phyloP scores from a whole-genome alignment of 30 jellyfish, hydroid and myxozoan species.

The Cassiopea xamachana region DNA sequence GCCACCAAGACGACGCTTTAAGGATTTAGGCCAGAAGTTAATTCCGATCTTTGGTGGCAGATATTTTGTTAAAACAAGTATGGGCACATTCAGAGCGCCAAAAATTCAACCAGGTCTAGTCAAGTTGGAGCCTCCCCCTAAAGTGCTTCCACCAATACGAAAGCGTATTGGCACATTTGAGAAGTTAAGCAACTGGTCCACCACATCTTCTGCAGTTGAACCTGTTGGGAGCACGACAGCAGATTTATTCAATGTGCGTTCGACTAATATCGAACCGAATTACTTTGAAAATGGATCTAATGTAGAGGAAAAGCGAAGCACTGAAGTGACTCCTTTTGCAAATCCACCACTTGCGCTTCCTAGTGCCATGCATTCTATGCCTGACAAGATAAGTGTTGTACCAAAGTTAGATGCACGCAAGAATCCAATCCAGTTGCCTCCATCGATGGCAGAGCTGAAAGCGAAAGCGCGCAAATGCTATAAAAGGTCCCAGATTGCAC shows the following conservation, averaged over 20 bases:
- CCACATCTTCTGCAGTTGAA: conserved; percentile 16
- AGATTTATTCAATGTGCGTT: neutral
- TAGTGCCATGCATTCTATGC: conserved; percentile 40
- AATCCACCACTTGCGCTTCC: conserved; percentile 19
- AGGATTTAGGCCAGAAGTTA: conserved; percentile 52
- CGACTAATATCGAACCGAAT: neutral
- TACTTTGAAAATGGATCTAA: neutral
- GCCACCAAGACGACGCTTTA: conserved; percentile 32
- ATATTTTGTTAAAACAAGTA: conserved; percentile 72
- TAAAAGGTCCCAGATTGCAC: conserved; percentile 44
- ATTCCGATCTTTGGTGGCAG: conserved; percentile 84
- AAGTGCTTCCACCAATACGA: conserved; percentile 21
- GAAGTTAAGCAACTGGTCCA: conserved; percentile 60
- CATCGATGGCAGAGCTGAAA: conserved; percentile 38
- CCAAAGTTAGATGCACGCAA: conserved; percentile 6
- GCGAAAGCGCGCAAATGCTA: conserved; percentile 28
- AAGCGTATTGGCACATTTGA: conserved; percentile 52
- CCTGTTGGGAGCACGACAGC: conserved; percentile 1
- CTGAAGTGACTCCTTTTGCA: neutral
- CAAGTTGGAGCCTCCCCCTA: conserved; percentile 44
- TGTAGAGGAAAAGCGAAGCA: neutral
- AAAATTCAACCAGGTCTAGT: conserved; percentile 61
- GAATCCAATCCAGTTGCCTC: conserved; percentile 49
- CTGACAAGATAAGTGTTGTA: conserved; percentile 8
- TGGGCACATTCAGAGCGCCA: conserved; percentile 78